A percentile compares a stretch with the other conserved stretches of the same genome.
Conservation (phyloP, 2,888 invertebrate species). For the Drosophila atroscutellata region DNA sequence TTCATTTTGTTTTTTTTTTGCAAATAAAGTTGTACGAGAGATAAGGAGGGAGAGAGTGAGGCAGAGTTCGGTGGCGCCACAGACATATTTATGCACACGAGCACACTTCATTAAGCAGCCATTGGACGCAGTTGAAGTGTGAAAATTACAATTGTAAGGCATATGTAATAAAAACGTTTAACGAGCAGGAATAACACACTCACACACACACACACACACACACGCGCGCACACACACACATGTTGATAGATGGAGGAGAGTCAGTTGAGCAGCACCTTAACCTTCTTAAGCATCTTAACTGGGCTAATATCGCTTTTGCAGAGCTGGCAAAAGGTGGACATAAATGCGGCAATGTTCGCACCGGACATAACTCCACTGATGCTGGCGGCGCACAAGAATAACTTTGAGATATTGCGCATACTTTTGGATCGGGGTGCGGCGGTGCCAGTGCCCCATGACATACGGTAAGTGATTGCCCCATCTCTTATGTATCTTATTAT, state of each 20-base stretch:
- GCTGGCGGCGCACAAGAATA: constrained; percentile 96
- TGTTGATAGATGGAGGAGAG: neutral
- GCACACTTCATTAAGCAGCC: constrained; percentile 77
- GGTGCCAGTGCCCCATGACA: constrained; percentile 95
- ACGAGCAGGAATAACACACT: constrained; percentile 24
- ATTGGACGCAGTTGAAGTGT: constrained; percentile 74
- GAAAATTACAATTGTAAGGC: constrained; percentile 77
- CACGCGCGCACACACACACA: neutral
- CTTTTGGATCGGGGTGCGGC: constrained; percentile 96
- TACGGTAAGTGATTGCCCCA: constrained; percentile 86
- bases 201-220: neutral
- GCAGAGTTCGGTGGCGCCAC: constrained; percentile 1
- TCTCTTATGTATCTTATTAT: neutral
- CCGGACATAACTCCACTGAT: constrained; percentile 97
- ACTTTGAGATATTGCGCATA: constrained; percentile 98
- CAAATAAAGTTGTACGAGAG: constrained; percentile 43
- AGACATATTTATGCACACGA: constrained; percentile 70
- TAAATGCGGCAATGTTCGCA: constrained; percentile 93
- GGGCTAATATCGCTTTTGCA: constrained; percentile 82
- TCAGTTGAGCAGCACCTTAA: constrained; percentile 8
- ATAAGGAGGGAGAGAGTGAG: neutral
- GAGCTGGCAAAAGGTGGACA: constrained; percentile 95
- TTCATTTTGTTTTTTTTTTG: neutral
- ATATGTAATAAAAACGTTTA: constrained; percentile 75
- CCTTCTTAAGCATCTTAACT: constrained; percentile 10